Evolutionary conservation across 2,113 vertebrate species (phyloP), one percentile per base, ranked within the genome.

Genomic region (Erinaceus europaeus): DNA sequence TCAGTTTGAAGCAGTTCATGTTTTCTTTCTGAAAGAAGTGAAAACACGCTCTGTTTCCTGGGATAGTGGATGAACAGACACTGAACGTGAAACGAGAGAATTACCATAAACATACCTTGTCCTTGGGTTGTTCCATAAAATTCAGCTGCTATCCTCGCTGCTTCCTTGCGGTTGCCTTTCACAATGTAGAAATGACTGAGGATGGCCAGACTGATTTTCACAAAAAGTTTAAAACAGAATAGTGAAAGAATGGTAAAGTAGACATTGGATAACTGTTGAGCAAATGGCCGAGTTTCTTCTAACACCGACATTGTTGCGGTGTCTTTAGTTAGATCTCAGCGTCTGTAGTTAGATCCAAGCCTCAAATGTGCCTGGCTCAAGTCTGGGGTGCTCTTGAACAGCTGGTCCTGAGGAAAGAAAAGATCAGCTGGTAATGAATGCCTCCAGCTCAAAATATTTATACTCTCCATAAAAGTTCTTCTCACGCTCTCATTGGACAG

Each of bases 191-290:
- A 99, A 94, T 99, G 98, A 42, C 98, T 98, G 38, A 99, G 98
- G 89, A 99, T 97, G 95, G 98, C 99, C 0, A 99, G 98, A 92
- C 98, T 98, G 92, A 99, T 98, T 97, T 99, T 99, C 91, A 99
- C 97, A 91, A 99, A 99, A 78, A 99, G 98, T 89, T 99, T 99
- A 95, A 99, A 99, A 95, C 98, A 99, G 96, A 99, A 99, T 83
- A 99, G 98, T 1, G 98, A 98, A 91, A 99, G 97, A 93, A 99
- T 99, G 46, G 98, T 99, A 94, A 99, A 97, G 97, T 99, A 99
- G 96, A 99, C 98, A 96, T 98, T 99, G 93, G 98, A 98, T 93
- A 99, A 95, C 95, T 98, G 98, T 84, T 97, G 97, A 38, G 98
- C 96, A 64, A 99, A 99, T 23, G 98, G 98, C 88, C 98, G 98